These are phyloP conservation scores for Sphinx pinastri DNA, from an alignment of 2,888 invertebrate species.

Conservation along the genomic window DNA sequence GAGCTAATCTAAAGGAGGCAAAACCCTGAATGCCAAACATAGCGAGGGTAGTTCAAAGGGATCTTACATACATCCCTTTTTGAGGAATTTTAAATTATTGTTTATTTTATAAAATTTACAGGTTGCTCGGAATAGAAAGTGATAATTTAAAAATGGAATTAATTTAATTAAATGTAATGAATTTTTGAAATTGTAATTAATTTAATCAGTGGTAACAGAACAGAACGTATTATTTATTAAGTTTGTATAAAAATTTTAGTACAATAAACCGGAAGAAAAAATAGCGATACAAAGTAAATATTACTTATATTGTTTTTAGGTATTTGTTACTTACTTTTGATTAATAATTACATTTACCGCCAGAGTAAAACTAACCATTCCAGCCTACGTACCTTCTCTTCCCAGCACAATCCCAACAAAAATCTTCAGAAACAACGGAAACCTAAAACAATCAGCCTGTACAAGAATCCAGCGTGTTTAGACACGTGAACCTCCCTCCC, in stretches of 20 bases:
- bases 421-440: slow-evolving; percentile 8
- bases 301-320: too few relatives aligned
- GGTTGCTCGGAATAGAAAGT: background rate
- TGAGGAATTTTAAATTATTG: slow-evolving; percentile 22
- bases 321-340: too few relatives aligned
- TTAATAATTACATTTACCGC: too few relatives aligned
- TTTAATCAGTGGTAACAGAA: background rate
- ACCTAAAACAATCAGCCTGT: slow-evolving; percentile 21
- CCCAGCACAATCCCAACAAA: background rate
- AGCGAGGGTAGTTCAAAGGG: slow-evolving; percentile 43
- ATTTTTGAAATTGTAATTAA: background rate
- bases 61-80: slow-evolving; percentile 32
- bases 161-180: background rate
- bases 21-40: slow-evolving; percentile 46
- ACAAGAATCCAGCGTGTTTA: slow-evolving; percentile 20
- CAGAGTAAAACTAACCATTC: background rate
- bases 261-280: too few relatives aligned
- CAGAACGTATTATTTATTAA: background rate
- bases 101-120: slow-evolving; percentile 16
- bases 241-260: too few relatives aligned
- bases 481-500: slow-evolving; percentile 5
- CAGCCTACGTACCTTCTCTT: too few relatives aligned
- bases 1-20: slow-evolving; percentile 44
- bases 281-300: too few relatives aligned
- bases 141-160: background rate